Conservation (phyloP, 2,888 invertebrate species). For the Cosmia trapezina region DNA sequence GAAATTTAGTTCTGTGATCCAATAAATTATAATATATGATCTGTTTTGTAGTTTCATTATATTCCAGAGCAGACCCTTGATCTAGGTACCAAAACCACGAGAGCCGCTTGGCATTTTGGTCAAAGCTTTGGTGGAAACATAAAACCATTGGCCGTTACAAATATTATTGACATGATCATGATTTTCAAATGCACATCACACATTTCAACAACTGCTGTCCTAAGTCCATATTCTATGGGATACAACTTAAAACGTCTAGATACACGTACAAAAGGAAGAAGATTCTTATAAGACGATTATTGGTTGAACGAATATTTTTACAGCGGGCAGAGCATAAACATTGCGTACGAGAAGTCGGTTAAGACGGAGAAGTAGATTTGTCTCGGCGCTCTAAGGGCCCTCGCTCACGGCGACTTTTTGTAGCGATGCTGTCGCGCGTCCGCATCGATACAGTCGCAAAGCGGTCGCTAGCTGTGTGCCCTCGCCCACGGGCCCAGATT, state of each 20-base stretch:
- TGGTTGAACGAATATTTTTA: too few relatives aligned
- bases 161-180: neutral
- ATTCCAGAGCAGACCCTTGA: neutral
- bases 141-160: neutral
- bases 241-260: neutral
- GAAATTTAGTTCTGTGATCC: slow-evolving; percentile 88
- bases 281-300: neutral
- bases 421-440: too few relatives aligned
- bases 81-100: neutral
- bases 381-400: too few relatives aligned
- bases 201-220: neutral
- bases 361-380: too few relatives aligned
- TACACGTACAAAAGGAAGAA: neutral
- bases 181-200: neutral
- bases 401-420: too few relatives aligned
- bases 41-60: slow-evolving; percentile 73
- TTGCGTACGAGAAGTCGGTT: too few relatives aligned
- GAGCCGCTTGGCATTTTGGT: neutral
- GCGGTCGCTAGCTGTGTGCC: too few relatives aligned
- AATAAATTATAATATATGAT: slow-evolving; percentile 82
- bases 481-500: too few relatives aligned
- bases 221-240: neutral
- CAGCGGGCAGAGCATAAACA: too few relatives aligned
- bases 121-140: neutral
- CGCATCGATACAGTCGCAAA: too few relatives aligned